Conservation (phyloP, 2,888 invertebrate genomes). For the Esperia sulphurella region DNA sequence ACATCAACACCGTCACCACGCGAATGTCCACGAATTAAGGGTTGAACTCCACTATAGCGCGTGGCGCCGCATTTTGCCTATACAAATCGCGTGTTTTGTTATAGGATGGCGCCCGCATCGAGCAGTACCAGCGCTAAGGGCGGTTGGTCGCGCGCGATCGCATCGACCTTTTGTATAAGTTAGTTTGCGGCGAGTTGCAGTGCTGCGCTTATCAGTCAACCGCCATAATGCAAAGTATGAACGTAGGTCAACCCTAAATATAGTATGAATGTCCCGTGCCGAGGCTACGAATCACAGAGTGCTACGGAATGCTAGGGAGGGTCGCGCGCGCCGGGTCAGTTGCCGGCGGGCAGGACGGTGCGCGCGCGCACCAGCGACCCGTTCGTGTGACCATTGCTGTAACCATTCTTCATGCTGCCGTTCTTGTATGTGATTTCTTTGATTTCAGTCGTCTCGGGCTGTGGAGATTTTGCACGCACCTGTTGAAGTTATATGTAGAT, state of each 20-base stretch:
- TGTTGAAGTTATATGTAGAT: too few relatives aligned
- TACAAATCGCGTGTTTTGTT: too few relatives aligned
- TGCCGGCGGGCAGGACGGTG: constrained; percentile 67
- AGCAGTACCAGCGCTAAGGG: too few relatives aligned
- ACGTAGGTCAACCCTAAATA: too few relatives aligned
- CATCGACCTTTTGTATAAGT: too few relatives aligned
- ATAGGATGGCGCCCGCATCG: too few relatives aligned
- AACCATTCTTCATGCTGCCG: constrained; percentile 58
- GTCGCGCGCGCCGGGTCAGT: constrained; percentile 52
- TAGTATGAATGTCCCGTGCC: constrained; percentile 26
- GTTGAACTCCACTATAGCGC: constrained; percentile 1
- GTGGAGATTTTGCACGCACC: constrained; percentile 48
- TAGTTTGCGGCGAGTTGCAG: too few relatives aligned
- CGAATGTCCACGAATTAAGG: constrained; percentile 27
- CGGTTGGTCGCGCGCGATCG: too few relatives aligned
- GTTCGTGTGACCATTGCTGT: constrained; percentile 55
- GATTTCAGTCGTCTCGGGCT: constrained; percentile 41
- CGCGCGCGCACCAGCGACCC: constrained; percentile 44
- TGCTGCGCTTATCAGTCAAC: too few relatives aligned
- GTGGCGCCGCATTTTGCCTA: too few relatives aligned
- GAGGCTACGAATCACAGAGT: constrained; percentile 50
- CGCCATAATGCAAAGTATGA: too few relatives aligned
- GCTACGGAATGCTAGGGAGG: constrained; percentile 38
- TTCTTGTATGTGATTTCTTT: constrained; percentile 49
- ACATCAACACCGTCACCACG: constrained; percentile 24